Evolutionary conservation across 2,113 vertebrate species (phyloP).

Genomic region (Stegostoma tigrinum): DNA sequence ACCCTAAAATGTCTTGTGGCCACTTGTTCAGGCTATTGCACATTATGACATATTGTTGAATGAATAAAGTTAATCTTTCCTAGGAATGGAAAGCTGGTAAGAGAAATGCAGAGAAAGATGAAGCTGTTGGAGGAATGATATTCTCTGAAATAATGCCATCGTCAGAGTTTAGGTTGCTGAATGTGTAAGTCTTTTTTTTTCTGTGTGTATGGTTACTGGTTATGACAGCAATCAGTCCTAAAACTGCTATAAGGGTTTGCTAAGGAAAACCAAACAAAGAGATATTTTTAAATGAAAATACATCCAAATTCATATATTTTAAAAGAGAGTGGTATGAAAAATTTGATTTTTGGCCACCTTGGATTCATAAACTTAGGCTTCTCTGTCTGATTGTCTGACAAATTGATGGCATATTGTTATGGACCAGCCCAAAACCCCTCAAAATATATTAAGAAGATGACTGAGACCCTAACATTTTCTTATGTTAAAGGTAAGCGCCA

Average conservation of each 20-base stretch:
- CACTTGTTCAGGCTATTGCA: neutral
- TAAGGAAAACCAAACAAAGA: neutral
- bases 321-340: neutral
- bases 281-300: neutral
- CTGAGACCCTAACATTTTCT: too few species aligned
- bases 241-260: neutral
- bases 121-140: slow-evolving; percentile 34
- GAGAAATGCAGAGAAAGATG: slow-evolving; percentile 21
- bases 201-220: neutral
- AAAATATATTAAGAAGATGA: too few species aligned
- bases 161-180: slow-evolving; percentile 9
- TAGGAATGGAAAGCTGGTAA: slow-evolving; percentile 33
- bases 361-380: neutral
- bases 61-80: neutral
- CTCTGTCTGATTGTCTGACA: neutral
- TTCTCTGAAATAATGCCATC: slow-evolving; percentile 30
- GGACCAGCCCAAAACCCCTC: too few species aligned
- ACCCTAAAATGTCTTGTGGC: neutral
- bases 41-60: neutral
- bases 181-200: neutral
- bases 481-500: too few species aligned
- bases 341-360: neutral
- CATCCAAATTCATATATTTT: neutral
- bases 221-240: neutral
- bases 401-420: neutral